Conservation (phyloP, 2,113 vertebrate species). For the Tauraco erythrolophus region DNA sequence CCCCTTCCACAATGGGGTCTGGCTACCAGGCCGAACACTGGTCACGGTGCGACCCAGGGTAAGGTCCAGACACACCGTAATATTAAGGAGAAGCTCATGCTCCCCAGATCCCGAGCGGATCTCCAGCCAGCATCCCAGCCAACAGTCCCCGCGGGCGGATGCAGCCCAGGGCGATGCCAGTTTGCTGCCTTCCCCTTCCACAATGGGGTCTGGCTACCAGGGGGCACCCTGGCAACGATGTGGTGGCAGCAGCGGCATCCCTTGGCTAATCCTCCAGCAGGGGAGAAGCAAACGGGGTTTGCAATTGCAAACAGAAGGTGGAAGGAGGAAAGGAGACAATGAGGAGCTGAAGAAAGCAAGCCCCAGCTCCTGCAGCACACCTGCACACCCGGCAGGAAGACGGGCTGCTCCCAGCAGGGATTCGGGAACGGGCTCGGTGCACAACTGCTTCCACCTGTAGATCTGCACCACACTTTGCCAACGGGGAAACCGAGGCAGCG, state of each 20-base stretch:
- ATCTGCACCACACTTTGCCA: not conserved
- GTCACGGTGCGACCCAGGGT: accelerated
- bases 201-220: not conserved
- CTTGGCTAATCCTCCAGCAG: not conserved
- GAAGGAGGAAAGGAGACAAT: not conserved
- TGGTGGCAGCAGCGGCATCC: not conserved
- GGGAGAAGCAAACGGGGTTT: not conserved
- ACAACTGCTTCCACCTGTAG: not conserved
- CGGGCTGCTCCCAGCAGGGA: not conserved
- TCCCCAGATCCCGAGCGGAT: not conserved
- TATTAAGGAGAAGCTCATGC: not conserved
- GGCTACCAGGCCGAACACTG: accelerated
- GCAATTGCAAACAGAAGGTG: not conserved
- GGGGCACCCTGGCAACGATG: not conserved
- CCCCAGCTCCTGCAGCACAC: not conserved
- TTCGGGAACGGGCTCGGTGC: accelerated
- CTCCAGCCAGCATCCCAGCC: not conserved
- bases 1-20: no score
- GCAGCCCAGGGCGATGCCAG: not conserved
- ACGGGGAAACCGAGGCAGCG: not conserved
- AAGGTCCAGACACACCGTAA: not conserved
- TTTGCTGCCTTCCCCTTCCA: not conserved
- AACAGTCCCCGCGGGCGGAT: accelerated
- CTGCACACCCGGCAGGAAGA: not conserved
- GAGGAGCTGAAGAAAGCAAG: not conserved